Evolutionary conservation across 1,140 invertebrate species (phyloP).

Genomic region (Pachyrhynchus sulphureomaculatus): DNA sequence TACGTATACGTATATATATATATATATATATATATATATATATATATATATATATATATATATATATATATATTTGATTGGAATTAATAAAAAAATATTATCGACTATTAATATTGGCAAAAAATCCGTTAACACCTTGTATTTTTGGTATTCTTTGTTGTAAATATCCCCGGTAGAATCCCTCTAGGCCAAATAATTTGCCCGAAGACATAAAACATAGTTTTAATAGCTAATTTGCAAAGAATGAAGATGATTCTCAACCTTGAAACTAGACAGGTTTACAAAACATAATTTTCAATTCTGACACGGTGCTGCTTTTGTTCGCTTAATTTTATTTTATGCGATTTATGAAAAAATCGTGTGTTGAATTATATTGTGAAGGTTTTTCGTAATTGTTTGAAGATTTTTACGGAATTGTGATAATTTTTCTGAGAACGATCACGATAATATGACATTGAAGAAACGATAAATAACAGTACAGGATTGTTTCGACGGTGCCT

Average conservation of each 20-base stretch:
- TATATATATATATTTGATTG: too few relatives aligned
- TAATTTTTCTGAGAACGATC: not conserved
- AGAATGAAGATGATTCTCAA: constrained; percentile 13
- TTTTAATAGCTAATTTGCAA: constrained; percentile 17
- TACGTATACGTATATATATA: too few relatives aligned
- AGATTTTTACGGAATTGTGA: not conserved
- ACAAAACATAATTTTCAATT: constrained; percentile 3
- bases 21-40: too few relatives aligned
- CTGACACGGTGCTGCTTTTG: not conserved
- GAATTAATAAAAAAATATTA: too few relatives aligned
- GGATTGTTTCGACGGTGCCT: too few relatives aligned
- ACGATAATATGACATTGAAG: not conserved
- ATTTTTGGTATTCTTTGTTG: too few relatives aligned
- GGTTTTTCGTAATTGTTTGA: constrained; percentile 1
- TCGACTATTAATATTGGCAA: too few relatives aligned
- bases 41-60: too few relatives aligned
- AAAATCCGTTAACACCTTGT: too few relatives aligned
- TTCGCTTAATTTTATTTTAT: not conserved
- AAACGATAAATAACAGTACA: too few relatives aligned
- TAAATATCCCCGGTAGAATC: too few relatives aligned
- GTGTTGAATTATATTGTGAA: not conserved
- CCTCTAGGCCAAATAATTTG: too few relatives aligned
- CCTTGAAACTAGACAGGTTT: constrained; percentile 18
- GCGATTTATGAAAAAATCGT: constrained; percentile 8
- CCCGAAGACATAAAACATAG: not conserved